Evolutionary conservation across 2,797 vertebrate species (phyloP), one percentile per base, ranked within the genome.

Genomic region (Chiroxiphia lanceolata): DNA sequence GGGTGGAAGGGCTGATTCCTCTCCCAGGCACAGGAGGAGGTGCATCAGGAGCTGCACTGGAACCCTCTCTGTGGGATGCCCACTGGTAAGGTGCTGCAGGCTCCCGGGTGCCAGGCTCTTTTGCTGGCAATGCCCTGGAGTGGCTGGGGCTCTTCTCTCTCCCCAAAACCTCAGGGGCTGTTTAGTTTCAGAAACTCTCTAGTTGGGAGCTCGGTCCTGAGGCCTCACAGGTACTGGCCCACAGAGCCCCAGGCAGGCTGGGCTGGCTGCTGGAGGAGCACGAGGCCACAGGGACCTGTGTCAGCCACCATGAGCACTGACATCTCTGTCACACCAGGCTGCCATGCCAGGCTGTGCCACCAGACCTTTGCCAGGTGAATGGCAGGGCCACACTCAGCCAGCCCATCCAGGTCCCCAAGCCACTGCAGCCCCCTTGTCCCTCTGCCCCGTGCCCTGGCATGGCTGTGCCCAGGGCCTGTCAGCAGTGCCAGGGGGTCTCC

Each of bases 191-290:
- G 91, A 60, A 83, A 44, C 31, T 56, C 25, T 61, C 61, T 1
- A 25, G 20, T 21, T 51, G 64, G 13, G 91, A 94, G 3, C 12
- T 59, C 1, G 54, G 51, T 36, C 22, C 71, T 0, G 60, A 97
- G 40, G 68, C 91, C 16, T 89, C 63, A 5, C 96, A 94, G 90
- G 44, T 38, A 9, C 80, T 75, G 1, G 84, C 93, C 33, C 78
- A 45, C 11, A 25, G 68, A 25, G 79, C 84, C 25, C 71, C 92
- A 9, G 53, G 74, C 22, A 53, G 82, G 22, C 70, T 97, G 38
- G 90, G 91, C 42, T 89, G 88, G 20, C 79, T 97, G 34, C 89
- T 96, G 1, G 8, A 57, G 18, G 77, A 65, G 29, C 95, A 96
- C 0, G 3, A 97, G 38, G 50, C 31, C 3, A 17, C 74, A 48